Evolutionary conservation across 2,888 invertebrate genomes (phyloP).

Genomic region (Hypsopygia costalis): DNA sequence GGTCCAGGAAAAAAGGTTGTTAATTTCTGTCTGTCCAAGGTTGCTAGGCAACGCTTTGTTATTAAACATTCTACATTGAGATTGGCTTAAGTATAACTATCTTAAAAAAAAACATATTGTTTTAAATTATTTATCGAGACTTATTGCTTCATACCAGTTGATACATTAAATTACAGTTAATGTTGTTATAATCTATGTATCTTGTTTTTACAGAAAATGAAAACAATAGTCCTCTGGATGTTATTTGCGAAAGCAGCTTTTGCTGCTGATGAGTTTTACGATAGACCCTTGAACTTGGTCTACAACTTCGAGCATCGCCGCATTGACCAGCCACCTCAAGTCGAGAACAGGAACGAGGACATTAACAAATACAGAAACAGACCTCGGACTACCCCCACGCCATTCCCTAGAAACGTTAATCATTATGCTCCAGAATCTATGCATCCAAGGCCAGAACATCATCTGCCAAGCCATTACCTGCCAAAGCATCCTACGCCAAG

Average conservation of each 20-base stretch:
- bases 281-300: constrained; percentile 27
- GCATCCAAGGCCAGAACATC: too few relatives aligned
- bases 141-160: too few relatives aligned
- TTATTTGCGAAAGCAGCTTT: constrained; percentile 27
- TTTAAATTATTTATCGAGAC: too few relatives aligned
- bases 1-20: too few relatives aligned
- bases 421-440: background rate
- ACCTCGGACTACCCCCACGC: constrained; percentile 27
- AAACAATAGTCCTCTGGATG: constrained; percentile 20
- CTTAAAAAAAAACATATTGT: too few relatives aligned
- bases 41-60: too few relatives aligned
- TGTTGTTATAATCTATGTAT: too few relatives aligned
- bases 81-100: too few relatives aligned
- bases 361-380: constrained; percentile 35
- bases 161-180: too few relatives aligned
- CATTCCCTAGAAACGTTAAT: constrained; percentile 14
- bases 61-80: too few relatives aligned
- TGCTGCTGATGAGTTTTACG: constrained; percentile 22
- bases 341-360: constrained; percentile 41
- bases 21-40: too few relatives aligned
- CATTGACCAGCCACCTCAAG: constrained; percentile 34
- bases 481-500: constrained; percentile 14
- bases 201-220: constrained; percentile 23
- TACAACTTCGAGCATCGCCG: constrained; percentile 40
- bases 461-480: background rate